These are phyloP conservation scores for Acleris sparsana DNA, from an alignment of 2,888 invertebrate genomes.

Conservation along the genomic window DNA sequence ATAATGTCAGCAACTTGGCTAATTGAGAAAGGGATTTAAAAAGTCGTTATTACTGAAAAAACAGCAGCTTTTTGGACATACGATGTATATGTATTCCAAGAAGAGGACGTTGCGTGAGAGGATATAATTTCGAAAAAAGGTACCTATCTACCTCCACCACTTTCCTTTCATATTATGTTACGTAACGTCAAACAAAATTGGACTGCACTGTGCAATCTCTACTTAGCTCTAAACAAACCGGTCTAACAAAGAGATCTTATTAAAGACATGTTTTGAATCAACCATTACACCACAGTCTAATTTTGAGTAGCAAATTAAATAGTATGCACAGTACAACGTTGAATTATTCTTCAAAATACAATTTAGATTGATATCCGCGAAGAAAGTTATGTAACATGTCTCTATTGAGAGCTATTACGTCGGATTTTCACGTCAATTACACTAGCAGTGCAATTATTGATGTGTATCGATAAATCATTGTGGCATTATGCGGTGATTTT, in stretches of 20 bases:
- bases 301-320: slow-evolving; percentile 34
- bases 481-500: slow-evolving; percentile 33
- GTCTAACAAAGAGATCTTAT: slow-evolving; percentile 29
- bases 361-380: slow-evolving; percentile 38
- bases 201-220: slow-evolving; percentile 9
- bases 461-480: slow-evolving; percentile 40
- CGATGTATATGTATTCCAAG: too few relatives aligned
- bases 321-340: slow-evolving; percentile 28
- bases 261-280: slow-evolving; percentile 27
- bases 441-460: slow-evolving; percentile 41
- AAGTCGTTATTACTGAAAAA: background rate
- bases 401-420: slow-evolving; percentile 40
- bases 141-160: background rate
- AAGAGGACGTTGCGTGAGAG: too few relatives aligned
- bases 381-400: slow-evolving; percentile 35
- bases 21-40: background rate
- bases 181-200: background rate
- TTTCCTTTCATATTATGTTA: background rate
- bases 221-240: slow-evolving; percentile 17
- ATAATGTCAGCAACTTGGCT: background rate
- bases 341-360: slow-evolving; percentile 37
- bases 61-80: too few relatives aligned
- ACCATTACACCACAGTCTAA: slow-evolving; percentile 24
- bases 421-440: slow-evolving; percentile 41
- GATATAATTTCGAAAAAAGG: background rate